These are phyloP conservation scores for Lymantria dispar DNA, from an alignment of 2,888 invertebrate species.

Conservation along the genomic window DNA sequence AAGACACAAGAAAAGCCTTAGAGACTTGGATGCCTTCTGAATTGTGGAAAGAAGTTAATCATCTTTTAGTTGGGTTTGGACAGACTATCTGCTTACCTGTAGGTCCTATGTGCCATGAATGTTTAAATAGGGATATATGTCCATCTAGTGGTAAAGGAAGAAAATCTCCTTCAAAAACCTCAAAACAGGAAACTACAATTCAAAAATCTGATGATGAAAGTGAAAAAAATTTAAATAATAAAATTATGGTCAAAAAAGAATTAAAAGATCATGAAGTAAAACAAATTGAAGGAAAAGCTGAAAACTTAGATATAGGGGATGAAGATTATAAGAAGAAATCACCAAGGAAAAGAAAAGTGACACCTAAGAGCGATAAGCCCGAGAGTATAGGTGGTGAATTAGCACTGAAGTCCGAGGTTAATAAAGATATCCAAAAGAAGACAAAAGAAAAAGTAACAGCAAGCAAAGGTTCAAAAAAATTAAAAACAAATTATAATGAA, in stretches of 20 bases:
- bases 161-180: slow-evolving; percentile 53
- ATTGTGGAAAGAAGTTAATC: slow-evolving; percentile 93
- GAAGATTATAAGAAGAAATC: slow-evolving; percentile 5
- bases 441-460: not conserved
- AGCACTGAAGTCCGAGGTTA: not conserved
- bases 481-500: slow-evolving; percentile 12
- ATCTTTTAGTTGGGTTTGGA: slow-evolving; percentile 97
- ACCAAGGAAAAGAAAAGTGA: slow-evolving; percentile 16
- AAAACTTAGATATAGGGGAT: slow-evolving; percentile 9
- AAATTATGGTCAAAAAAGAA: slow-evolving; percentile 38
- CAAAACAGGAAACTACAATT: slow-evolving; percentile 30
- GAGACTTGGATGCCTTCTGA: slow-evolving; percentile 94
- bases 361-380: slow-evolving; percentile 12
- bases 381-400: not conserved
- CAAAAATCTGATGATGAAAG: slow-evolving; percentile 20
- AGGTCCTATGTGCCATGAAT: slow-evolving; percentile 91
- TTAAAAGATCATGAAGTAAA: slow-evolving; percentile 16
- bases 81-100: slow-evolving; percentile 95
- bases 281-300: slow-evolving; percentile 13
- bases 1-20: slow-evolving; percentile 91
- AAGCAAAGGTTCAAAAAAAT: not conserved
- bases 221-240: slow-evolving; percentile 31
- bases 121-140: slow-evolving; percentile 92
- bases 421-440: not conserved
- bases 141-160: slow-evolving; percentile 82